Percentiles rank a stretch among this genome's conserved stretches.
Conservation (phyloP, 2,888 invertebrate species). For the Watsonalla cultraria region DNA sequence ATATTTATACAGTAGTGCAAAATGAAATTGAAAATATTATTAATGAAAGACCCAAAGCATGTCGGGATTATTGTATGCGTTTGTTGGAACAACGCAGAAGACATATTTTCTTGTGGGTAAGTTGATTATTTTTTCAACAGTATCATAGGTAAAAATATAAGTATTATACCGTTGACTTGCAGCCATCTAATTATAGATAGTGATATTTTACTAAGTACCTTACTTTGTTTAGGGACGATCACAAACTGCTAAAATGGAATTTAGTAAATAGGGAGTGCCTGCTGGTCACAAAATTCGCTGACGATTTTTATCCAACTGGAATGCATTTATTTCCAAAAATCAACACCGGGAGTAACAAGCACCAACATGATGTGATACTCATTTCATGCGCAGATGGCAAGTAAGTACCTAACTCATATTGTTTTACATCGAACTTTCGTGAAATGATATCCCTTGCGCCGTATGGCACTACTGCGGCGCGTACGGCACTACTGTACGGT, state of each 20-base stretch:
- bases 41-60: constrained; percentile 87
- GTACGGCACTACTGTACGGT: too few species aligned
- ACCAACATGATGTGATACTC: constrained; percentile 88
- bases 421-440: neutral
- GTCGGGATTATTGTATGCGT: constrained; percentile 91
- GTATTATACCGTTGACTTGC: too few species aligned
- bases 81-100: constrained; percentile 96
- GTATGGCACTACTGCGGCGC: too few species aligned
- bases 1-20: constrained; percentile 1
- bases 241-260: constrained; percentile 93
- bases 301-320: constrained; percentile 92
- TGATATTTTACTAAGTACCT: neutral
- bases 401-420: constrained; percentile 29
- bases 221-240: constrained; percentile 87
- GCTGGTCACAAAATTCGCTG: constrained; percentile 86
- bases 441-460: neutral
- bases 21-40: constrained; percentile 91
- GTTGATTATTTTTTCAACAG: constrained; percentile 15
- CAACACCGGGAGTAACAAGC: constrained; percentile 74
- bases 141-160: neutral
- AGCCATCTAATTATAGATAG: neutral
- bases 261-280: constrained; percentile 87
- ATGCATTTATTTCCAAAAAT: constrained; percentile 92
- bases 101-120: constrained; percentile 94
- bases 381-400: constrained; percentile 93